These are phyloP conservation scores for Euborellia annulipes DNA, from an alignment of 1,140 invertebrate species.

Conservation along the genomic window DNA sequence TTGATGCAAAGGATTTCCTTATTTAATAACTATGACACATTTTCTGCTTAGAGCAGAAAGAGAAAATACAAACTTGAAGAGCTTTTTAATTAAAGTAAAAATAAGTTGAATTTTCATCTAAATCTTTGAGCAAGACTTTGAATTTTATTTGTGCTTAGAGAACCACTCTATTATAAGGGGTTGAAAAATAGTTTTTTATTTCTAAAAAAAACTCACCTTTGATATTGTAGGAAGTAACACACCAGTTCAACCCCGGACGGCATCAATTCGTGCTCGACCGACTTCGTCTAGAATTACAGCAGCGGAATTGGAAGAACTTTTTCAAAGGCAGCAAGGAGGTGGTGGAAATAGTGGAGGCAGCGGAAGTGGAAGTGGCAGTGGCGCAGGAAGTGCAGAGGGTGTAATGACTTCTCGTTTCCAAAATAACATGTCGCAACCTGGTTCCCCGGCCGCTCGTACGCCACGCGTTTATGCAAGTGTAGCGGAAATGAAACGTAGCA, in stretches of 20 bases:
- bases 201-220: too few species aligned
- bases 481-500: slow-evolving; percentile 80
- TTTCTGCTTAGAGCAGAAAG: too few species aligned
- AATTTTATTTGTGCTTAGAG: too few species aligned
- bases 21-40: too few species aligned
- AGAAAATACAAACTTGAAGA: too few species aligned
- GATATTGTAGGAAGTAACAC: slow-evolving; percentile 14
- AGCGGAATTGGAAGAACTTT: slow-evolving; percentile 77
- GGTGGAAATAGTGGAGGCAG: slow-evolving; percentile 21
- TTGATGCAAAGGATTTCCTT: too few species aligned
- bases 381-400: too few species aligned
- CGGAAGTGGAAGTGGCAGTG: slow-evolving; percentile 20
- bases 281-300: slow-evolving; percentile 77
- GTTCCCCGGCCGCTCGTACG: slow-evolving; percentile 43
- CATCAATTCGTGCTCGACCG: slow-evolving; percentile 72
- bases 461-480: slow-evolving; percentile 79
- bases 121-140: too few species aligned
- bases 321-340: slow-evolving; percentile 57
- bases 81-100: too few species aligned
- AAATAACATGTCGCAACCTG: slow-evolving; percentile 27
- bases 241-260: slow-evolving; percentile 56
- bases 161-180: too few species aligned
- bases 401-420: slow-evolving; percentile 59
- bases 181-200: too few species aligned
- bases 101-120: too few species aligned